phyloP scores from a whole-genome alignment of 2,797 vertebrate genomes.

The Antennarius maculatus region DNA sequence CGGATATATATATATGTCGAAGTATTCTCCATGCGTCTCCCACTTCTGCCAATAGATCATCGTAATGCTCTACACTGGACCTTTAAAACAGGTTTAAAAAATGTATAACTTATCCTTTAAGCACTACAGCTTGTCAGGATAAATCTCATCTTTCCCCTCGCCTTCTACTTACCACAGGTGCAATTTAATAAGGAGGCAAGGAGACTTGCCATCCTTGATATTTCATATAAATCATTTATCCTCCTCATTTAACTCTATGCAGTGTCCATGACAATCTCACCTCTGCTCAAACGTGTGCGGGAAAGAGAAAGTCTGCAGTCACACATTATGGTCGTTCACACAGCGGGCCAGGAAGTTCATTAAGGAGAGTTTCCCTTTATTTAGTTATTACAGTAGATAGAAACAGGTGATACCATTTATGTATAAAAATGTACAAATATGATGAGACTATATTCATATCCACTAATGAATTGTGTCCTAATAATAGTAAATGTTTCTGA shows the following conservation, averaged over 20 bases:
- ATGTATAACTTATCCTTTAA: slow-evolving; percentile 37
- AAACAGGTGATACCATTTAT: background rate
- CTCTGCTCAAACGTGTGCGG: slow-evolving; percentile 10
- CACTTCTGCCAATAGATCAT: background rate
- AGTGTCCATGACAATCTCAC: slow-evolving; percentile 37
- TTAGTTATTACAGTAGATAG: background rate
- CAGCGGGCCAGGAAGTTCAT: background rate
- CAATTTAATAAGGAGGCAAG: slow-evolving; percentile 38
- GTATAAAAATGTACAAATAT: too few relatives aligned
- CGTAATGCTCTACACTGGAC: background rate
- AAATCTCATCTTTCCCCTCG: slow-evolving; percentile 38
- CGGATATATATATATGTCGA: background rate
- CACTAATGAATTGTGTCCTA: too few relatives aligned
- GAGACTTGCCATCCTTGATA: slow-evolving; percentile 49
- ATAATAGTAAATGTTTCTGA: too few relatives aligned
- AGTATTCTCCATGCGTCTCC: too few relatives aligned
- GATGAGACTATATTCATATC: too few relatives aligned
- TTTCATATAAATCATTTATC: slow-evolving; percentile 59
- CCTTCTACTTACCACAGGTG: slow-evolving; percentile 40
- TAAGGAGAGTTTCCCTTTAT: background rate
- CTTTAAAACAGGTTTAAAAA: slow-evolving; percentile 22
- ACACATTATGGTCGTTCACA: background rate
- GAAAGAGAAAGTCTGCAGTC: slow-evolving; percentile 14
- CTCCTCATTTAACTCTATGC: slow-evolving; percentile 52
- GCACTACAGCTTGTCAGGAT: slow-evolving; percentile 44